A percentile compares a stretch with the other conserved stretches of the same genome.
Conservation (phyloP, 1,140 invertebrate genomes). For the Pseudomyrmex pallidus region DNA sequence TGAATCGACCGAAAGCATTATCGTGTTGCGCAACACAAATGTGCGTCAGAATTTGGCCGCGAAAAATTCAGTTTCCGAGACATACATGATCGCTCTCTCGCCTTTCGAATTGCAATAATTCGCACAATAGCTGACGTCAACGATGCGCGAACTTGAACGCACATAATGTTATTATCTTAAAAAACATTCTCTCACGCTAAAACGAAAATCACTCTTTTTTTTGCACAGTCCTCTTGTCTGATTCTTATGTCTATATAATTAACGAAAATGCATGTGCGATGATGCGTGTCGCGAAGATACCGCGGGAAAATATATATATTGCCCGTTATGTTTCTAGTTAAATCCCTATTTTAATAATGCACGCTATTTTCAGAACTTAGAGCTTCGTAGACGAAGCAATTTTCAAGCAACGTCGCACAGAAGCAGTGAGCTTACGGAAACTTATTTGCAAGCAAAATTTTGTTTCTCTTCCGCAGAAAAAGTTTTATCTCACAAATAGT, state of each 20-base stretch:
- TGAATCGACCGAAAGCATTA: slow-evolving; percentile 79
- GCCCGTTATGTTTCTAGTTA: background rate
- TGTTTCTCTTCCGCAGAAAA: slow-evolving; percentile 13
- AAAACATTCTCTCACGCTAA: background rate
- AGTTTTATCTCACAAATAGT: slow-evolving; percentile 41
- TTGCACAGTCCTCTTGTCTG: too few relatives aligned
- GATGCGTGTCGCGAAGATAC: background rate
- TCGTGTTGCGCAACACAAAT: slow-evolving; percentile 56
- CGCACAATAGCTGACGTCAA: background rate
- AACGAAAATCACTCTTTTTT: background rate
- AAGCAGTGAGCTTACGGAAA: slow-evolving; percentile 4
- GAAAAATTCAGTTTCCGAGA: slow-evolving; percentile 56
- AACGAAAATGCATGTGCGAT: background rate
- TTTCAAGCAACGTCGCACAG: slow-evolving; percentile 22
- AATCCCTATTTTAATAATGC: slow-evolving; percentile 24
- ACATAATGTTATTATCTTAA: too few relatives aligned
- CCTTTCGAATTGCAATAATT: background rate
- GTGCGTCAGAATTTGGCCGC: slow-evolving; percentile 9
- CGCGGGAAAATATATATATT: background rate
- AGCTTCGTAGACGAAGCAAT: slow-evolving; percentile 21
- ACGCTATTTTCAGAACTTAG: slow-evolving; percentile 1
- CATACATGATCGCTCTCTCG: background rate
- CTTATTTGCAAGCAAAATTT: slow-evolving; percentile 58
- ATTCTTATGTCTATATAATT: background rate
- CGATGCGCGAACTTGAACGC: background rate